Conservation (phyloP, 2,888 invertebrate species). For the Anoplius nigerrimus region DNA sequence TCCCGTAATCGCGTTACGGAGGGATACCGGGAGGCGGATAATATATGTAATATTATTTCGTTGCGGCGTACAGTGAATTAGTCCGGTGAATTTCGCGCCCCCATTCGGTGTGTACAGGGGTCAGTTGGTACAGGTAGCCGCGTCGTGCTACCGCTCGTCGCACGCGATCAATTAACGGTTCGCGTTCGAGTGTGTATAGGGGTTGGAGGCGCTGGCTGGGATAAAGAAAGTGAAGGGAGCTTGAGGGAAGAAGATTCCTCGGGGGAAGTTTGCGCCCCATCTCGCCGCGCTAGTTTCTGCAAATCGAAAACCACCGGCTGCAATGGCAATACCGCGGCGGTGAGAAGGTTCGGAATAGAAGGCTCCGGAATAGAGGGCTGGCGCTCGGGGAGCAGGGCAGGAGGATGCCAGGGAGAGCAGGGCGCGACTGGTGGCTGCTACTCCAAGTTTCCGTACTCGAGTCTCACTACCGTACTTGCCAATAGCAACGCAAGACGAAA, state of each 20-base stretch:
- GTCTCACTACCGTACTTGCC: constrained; percentile 48
- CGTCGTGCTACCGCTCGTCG: no score
- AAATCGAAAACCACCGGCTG: constrained; percentile 39
- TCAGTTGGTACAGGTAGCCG: no score
- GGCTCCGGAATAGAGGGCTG: constrained; percentile 7
- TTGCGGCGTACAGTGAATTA: no score
- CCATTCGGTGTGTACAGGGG: no score
- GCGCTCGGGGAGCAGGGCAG: background rate
- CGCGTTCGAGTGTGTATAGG: no score
- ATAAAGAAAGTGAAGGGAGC: constrained; percentile 7
- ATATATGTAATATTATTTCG: no score
- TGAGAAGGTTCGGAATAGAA: background rate
- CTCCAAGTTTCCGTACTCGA: constrained; percentile 53
- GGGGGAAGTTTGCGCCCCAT: background rate
- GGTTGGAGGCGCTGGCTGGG: background rate
- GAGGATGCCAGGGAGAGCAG: background rate
- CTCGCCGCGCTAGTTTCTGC: constrained; percentile 1
- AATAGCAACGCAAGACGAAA: constrained; percentile 57
- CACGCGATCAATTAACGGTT: no score
- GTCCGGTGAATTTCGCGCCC: no score
- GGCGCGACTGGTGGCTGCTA: background rate
- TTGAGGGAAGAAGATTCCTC: constrained; percentile 16
- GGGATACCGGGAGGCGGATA: no score
- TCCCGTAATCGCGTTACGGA: no score
- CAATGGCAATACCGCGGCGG: constrained; percentile 12